These are phyloP conservation scores for Mastomys natalensis DNA, from an alignment of 2,113 vertebrate species.

Conservation along the genomic window DNA sequence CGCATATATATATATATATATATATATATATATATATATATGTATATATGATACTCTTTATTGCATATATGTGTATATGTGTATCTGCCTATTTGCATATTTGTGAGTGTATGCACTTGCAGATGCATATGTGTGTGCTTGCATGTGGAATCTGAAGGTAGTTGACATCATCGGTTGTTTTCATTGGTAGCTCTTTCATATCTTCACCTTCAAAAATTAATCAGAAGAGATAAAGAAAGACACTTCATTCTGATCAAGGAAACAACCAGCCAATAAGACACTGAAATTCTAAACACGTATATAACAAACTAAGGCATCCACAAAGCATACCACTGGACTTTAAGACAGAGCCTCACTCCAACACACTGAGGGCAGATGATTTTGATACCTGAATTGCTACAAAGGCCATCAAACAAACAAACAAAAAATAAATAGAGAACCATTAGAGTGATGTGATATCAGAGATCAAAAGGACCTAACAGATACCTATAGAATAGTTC, in stretches of 20 bases:
- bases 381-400: not conserved
- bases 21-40: no score
- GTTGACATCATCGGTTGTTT: not conserved
- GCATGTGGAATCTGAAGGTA: not conserved
- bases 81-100: not conserved
- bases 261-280: not conserved
- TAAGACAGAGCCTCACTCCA: not conserved
- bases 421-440: not conserved
- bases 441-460: not conserved
- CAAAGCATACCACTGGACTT: not conserved
- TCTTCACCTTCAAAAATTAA: not conserved
- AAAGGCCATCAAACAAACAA: not conserved
- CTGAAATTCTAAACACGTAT: not conserved
- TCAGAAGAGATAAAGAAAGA: not conserved
- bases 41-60: no score
- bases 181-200: not conserved
- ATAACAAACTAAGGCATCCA: not conserved
- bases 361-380: not conserved
- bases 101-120: not conserved
- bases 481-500: not conserved
- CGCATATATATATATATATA: no score
- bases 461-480: not conserved
- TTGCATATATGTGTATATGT: not conserved
- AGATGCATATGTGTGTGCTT: not conserved
- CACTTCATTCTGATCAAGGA: not conserved